Evolutionary conservation across 2,888 invertebrate genomes (phyloP).

Genomic region (Empis stercorea): DNA sequence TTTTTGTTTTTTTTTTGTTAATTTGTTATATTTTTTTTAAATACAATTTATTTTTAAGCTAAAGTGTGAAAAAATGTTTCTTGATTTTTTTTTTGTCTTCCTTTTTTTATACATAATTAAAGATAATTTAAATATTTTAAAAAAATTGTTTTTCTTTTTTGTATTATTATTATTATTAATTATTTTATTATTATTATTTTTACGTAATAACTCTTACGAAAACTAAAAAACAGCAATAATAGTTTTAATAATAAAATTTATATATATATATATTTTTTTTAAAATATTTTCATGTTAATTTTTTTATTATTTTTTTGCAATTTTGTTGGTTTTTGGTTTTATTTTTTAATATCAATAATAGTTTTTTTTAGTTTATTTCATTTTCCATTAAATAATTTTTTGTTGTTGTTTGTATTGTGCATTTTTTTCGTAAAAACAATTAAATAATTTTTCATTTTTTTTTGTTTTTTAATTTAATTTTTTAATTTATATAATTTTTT

Average conservation of each 20-base stretch:
- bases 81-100: conserved; percentile 23
- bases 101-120: conserved; percentile 12
- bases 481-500: not conserved
- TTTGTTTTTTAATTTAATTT: not conserved
- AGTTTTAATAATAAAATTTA: conserved; percentile 6
- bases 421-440: not conserved
- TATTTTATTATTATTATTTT: conserved; percentile 19
- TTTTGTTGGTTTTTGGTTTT: conserved; percentile 12
- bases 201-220: conserved; percentile 26
- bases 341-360: conserved; percentile 12
- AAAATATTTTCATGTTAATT: conserved; percentile 12
- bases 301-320: conserved; percentile 5
- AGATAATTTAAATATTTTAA: not conserved
- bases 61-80: conserved; percentile 37
- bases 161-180: conserved; percentile 20
- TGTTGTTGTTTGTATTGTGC: not conserved
- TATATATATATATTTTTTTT: conserved; percentile 13
- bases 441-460: not conserved
- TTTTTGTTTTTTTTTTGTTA: conserved; percentile 27
- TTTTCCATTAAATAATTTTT: not conserved
- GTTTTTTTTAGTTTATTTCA: not conserved
- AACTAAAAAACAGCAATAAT: conserved; percentile 23
- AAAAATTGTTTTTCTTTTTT: conserved; percentile 14
- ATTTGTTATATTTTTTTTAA: not conserved
- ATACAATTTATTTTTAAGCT: conserved; percentile 36